A percentile compares a stretch with the other conserved stretches of the same genome.
phyloP scores from a whole-genome alignment of 2,113 vertebrate genomes.

The Hydropotes inermis region DNA sequence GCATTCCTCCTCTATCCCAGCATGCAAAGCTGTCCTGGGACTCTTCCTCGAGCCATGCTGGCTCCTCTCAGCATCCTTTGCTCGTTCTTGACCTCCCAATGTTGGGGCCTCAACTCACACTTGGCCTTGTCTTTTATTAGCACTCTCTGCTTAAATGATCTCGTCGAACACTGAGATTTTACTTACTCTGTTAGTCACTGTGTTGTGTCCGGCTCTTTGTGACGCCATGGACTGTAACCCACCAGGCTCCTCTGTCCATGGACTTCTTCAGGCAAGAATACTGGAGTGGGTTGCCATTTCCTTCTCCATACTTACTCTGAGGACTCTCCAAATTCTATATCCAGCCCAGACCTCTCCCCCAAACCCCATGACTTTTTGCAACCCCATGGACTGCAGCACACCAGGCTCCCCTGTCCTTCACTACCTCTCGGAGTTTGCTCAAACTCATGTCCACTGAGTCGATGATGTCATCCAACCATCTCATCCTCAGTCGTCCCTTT shows the following conservation, averaged over 20 bases:
- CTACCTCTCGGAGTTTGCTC: background rate
- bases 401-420: background rate
- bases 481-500: background rate
- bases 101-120: too few species aligned
- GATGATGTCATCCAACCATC: background rate
- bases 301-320: background rate
- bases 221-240: background rate
- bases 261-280: background rate
- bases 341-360: background rate
- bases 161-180: background rate
- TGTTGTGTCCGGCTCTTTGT: background rate
- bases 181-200: background rate
- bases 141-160: background rate
- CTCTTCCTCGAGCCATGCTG: too few species aligned
- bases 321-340: background rate
- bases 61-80: background rate
- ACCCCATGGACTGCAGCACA: background rate
- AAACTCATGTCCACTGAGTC: background rate
- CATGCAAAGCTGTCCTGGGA: background rate
- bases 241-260: background rate
- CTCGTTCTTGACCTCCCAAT: background rate
- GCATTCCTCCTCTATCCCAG: background rate
- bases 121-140: background rate
- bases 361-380: background rate
- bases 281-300: background rate